Base-by-base conservation (phyloP, 2,797 vertebrate species). In the Erpetoichthys calabaricus region DNA sequence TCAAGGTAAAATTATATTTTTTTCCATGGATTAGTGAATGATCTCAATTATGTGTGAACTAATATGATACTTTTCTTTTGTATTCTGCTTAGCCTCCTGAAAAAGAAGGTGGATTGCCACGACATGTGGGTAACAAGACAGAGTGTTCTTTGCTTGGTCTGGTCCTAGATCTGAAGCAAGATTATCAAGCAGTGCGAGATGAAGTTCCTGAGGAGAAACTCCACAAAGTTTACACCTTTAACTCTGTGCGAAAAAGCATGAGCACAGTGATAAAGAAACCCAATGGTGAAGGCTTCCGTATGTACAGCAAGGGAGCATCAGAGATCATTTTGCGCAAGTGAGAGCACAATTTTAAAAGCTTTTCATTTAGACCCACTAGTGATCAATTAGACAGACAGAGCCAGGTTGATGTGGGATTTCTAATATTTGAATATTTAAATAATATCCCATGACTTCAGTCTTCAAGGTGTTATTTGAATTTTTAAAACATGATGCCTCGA, bases 261-360 rank as follows among this genome's bases (percentile, higher is more conserved):
- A 99, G 93, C 79, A 99, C 95, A 0, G 91, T 99, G 60, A 72
- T 99, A 52, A 78, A 80, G 76, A 93, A 77, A 2, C 47, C 86
- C 0, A 73, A 73, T 0, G 87, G 88, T 0, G 67, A 64, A 3
- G 70, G 90, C 59, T 99, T 83, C 80, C 88, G 91, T 68, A 94
- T 99, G 92, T 98, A 94, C 89, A 98, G 94, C 89, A 99, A 99
- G 65, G 95, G 95, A 1, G 94, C 95, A 2, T 98, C 96, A 0
- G 95, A 99, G 80, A 97, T 99, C 64, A 57, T 99, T 64, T 78
- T 99, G 60, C 90, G 93, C 73, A 98, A 93, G 96, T 99, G 84
- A 80, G 75, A 10, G 9, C 3, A 6, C 8, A 25, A 7, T 10
- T 7, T 9, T n/a, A 8, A 42, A 3, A 5, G 4, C 7, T 60